Base-by-base conservation (phyloP, 2,888 invertebrate genomes). In the Agonopterix alstromeriana region DNA sequence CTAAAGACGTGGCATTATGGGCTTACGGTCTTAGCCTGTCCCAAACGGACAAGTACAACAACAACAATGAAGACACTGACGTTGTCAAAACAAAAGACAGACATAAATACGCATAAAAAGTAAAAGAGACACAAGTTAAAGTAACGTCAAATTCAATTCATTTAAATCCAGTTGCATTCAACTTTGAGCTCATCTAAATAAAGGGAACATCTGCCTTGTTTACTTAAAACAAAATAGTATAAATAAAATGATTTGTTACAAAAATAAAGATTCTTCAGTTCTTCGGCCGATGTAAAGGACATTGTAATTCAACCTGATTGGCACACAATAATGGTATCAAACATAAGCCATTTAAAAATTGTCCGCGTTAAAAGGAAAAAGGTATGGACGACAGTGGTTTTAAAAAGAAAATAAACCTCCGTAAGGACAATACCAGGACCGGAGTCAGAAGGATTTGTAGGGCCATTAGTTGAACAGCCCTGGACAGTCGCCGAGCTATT, bases 321-420 rank as follows among this genome's bases (percentile, higher is more conserved):
- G 87, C 87, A 88, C 83, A 88, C 88, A 88, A 88, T 88, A 88
- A 87, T 85, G 83, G 85, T 85, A 84, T 86, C 87, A 87, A 86
- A 82, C 80, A 79, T 84, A 80, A 77, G 81, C 83, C 84, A 82
- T 86, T 87, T 87, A 82, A 88, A 88, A 88, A 87, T 83, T 85
- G 86, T 79, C 74, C 77, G 74, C 71, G 78, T 73, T 79, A 82
- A 86, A 85, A 83, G 77, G 77, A 82, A 85, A 82, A 86, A 77
- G 76, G 71, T 11, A 65, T 70, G 66, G 67, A 38, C 10, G 11
- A 42, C 42, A 42, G 42, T 42, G 42, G 42, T 38, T 73, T 48
- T 69, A 70, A 75, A 67, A 73, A 81, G 77, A 74, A 85, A 85
- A 84, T 84, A 86, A 86, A 85, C 70, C 63, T 60, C 61, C 65